These are phyloP conservation scores for Synanceia verrucosa DNA, from an alignment of 2,797 vertebrate genomes.

Conservation along the genomic window DNA sequence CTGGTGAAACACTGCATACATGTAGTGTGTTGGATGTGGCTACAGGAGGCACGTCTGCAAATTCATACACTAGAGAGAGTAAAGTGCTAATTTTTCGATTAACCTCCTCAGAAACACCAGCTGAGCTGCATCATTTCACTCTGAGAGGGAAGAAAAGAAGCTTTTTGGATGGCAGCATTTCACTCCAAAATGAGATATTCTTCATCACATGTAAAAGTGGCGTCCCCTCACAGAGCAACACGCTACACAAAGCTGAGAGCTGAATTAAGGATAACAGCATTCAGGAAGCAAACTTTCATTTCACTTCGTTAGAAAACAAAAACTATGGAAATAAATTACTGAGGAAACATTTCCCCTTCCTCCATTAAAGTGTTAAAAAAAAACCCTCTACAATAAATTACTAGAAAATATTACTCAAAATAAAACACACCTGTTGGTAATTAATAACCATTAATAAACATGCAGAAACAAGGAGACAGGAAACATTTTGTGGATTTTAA, in stretches of 20 bases:
- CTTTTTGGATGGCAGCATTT: neutral
- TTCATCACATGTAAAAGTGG: constrained; percentile 7
- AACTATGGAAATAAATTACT: constrained; percentile 16
- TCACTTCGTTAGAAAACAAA: constrained; percentile 24
- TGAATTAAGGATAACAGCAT: neutral
- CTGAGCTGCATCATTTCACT: neutral
- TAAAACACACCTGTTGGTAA: constrained; percentile 23
- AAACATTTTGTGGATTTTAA: too few species aligned
- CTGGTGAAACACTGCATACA: constrained; percentile 26
- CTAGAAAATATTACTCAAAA: constrained; percentile 38
- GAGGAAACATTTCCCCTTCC: neutral
- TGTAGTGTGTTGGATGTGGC: constrained; percentile 2
- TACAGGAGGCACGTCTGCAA: constrained; percentile 44
- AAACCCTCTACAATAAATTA: constrained; percentile 75
- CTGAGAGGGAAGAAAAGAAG: neutral
- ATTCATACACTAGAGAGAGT: constrained; percentile 5
- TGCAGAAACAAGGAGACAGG: neutral
- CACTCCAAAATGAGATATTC: constrained; percentile 16
- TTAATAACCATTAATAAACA: constrained; percentile 16
- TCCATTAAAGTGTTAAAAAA: constrained; percentile 17
- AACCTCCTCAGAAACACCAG: constrained; percentile 12
- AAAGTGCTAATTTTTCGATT: constrained; percentile 23
- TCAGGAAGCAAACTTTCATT: constrained; percentile 24
- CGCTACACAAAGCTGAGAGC: neutral
- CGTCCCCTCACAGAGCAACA: neutral